Percentiles rank a stretch among this genome's conserved stretches.
phyloP scores from a whole-genome alignment of 2,113 vertebrate genomes.

The Telmatochromis bifrenatus region DNA sequence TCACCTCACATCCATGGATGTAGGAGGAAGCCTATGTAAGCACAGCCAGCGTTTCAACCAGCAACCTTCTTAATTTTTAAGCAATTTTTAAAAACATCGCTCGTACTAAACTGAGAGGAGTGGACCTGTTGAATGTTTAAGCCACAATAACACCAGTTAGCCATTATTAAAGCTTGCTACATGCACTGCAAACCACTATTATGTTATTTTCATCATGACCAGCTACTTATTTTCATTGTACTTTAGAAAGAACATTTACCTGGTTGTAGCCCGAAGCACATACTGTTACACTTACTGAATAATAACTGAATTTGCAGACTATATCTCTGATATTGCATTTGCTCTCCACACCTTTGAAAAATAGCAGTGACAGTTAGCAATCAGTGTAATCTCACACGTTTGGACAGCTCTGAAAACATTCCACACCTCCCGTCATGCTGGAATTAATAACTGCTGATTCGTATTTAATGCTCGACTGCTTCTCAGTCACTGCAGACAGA shows the following conservation, averaged over 20 bases:
- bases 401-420: constrained; percentile 61
- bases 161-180: neutral
- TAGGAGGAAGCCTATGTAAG: neutral
- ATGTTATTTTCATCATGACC: neutral
- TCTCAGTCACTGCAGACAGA: constrained; percentile 66
- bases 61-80: neutral
- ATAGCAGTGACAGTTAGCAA: neutral
- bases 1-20: neutral
- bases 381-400: constrained; percentile 23
- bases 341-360: neutral
- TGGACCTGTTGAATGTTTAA: neutral
- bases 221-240: neutral
- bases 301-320: neutral
- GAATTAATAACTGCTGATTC: constrained; percentile 59
- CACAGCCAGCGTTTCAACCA: neutral
- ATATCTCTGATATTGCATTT: neutral
- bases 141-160: rapidly evolving
- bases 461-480: constrained; percentile 75
- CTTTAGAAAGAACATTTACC: neutral
- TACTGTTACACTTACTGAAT: neutral
- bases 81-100: neutral
- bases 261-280: neutral
- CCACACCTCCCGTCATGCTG: constrained; percentile 21
- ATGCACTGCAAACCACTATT: neutral
- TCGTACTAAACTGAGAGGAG: neutral